phyloP scores from a whole-genome alignment of 2,113 vertebrate species.

The Amblyornis subalaris region DNA sequence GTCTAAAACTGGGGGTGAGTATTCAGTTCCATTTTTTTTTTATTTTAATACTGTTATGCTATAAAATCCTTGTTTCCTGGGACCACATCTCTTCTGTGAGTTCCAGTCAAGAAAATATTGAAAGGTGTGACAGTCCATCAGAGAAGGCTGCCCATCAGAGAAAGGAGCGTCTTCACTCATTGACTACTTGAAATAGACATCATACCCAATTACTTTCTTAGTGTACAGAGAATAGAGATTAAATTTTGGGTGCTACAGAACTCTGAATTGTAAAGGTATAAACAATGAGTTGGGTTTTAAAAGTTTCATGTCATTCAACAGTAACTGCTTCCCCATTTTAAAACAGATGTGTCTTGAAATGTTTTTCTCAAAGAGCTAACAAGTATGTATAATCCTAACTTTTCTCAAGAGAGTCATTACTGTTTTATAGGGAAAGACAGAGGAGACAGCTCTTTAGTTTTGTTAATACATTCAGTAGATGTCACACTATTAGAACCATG shows the following conservation, averaged over 20 bases:
- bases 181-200: background rate
- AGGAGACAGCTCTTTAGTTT: background rate
- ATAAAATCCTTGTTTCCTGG: background rate
- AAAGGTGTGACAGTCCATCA: background rate
- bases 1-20: background rate
- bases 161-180: background rate
- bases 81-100: background rate
- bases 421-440: background rate
- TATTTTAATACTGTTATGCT: background rate
- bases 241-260: background rate
- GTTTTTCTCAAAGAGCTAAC: background rate
- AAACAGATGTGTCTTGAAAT: background rate
- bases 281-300: background rate
- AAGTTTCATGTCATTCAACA: background rate
- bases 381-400: background rate
- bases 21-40: background rate
- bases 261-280: background rate
- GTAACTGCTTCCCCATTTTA: background rate
- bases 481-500: background rate
- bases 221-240: background rate
- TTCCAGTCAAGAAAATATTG: background rate
- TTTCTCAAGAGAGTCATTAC: background rate
- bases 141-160: background rate
- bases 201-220: background rate
- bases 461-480: background rate